A percentile compares a stretch with the other conserved stretches of the same genome.
Conservation (phyloP, 2,113 vertebrate species). For the Psilopsiagon aurifrons region DNA sequence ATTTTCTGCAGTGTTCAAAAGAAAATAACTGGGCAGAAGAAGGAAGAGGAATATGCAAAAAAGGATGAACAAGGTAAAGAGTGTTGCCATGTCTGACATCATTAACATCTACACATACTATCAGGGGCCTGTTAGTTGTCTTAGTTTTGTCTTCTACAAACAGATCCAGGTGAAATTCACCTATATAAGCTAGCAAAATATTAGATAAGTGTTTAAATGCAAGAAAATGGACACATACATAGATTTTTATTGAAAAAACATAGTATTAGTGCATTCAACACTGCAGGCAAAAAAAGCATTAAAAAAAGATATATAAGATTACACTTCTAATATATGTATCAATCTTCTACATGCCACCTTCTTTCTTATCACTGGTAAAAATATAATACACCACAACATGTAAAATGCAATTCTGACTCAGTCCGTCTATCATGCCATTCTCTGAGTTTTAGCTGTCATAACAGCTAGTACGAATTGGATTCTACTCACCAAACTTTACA, state of each 20-base stretch:
- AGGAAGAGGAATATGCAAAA: neutral
- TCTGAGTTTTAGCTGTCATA: neutral
- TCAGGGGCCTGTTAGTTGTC: neutral
- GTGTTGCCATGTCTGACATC: neutral
- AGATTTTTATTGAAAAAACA: neutral
- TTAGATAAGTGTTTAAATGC: neutral
- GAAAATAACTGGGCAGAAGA: neutral
- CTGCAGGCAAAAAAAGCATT: neutral
- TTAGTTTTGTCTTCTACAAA: neutral
- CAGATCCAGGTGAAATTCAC: neutral
- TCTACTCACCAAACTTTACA: neutral
- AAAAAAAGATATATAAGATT: neutral
- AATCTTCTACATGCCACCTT: neutral
- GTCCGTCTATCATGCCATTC: neutral
- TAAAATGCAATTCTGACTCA: neutral
- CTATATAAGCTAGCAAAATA: neutral
- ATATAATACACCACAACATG: neutral
- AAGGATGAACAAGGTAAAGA: neutral
- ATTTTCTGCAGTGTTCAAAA: neutral
- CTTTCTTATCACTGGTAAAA: neutral
- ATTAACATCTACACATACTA: neutral
- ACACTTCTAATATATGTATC: neutral
- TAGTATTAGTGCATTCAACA: neutral
- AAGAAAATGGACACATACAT: neutral
- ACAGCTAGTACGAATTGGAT: neutral